Base-by-base conservation (phyloP, 23 tunicate genomes). In the Styela clava region DNA sequence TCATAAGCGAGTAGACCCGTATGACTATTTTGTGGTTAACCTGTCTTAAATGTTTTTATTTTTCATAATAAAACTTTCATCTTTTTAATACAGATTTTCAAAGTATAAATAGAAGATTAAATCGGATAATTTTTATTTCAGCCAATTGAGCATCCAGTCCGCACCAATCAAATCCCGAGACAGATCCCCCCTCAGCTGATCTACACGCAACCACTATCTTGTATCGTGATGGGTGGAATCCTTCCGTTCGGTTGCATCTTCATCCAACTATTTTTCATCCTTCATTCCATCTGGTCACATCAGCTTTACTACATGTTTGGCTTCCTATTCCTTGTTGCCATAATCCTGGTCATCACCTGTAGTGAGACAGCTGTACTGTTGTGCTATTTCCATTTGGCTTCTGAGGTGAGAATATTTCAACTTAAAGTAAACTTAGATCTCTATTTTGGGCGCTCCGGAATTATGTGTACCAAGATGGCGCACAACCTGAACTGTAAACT, bases 261-360 rank as follows among this genome's bases (percentile, higher is more conserved):
- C 83, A 96, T 96, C 56, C 99, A 96, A 52, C 85, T 96, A 24
- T 96, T 96, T 77, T 96, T 96, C 85, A 96, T 96, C 62, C 87
- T 96, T 7, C 92, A 79, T 78, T 96, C 99, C 35, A 91, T 96
- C 69, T 96, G 99, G 99, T 91, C 99, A 27, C 99, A 96, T 68
- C 99, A 96, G 81, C 79, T 96, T 29, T 96, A 96, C 71, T 96
- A 96, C 83, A 96, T 96, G 99, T 96, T 96, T 44, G 99, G 99
- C 0, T 91, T 96, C 79, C 69, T 96, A 61, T 87, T 96, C 74
- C 82, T 96, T 35, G 97, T 96, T 0, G 91, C 92, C 3, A 35
- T 87, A 34, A 96, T 96, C 26, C 85, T 96, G 1, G 96, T 91
- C 62, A 91, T 96, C 64, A 96, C 97, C 20, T 91, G 97, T 83